Conservation (phyloP, 2,113 vertebrate species). For the Pandion haliaetus region DNA sequence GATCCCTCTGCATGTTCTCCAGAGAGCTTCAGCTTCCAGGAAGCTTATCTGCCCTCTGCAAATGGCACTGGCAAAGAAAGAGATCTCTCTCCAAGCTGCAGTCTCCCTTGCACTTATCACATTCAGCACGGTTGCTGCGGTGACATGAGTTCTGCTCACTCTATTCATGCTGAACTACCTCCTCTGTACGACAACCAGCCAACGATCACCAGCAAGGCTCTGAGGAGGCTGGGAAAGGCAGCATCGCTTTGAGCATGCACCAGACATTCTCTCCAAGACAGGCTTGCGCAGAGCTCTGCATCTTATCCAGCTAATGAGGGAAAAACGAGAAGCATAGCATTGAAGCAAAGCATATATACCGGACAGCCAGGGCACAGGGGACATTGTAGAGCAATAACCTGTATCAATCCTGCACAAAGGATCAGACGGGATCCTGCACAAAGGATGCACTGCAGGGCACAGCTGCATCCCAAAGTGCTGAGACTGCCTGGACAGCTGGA, state of each 20-base stretch:
- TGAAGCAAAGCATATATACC: fast-evolving
- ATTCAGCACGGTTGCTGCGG: not conserved
- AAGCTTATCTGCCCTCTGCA: not conserved
- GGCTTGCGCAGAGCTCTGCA: not conserved
- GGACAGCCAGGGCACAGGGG: not conserved
- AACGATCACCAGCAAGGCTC: not conserved
- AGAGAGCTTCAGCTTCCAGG: not conserved
- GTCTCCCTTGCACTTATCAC: not conserved
- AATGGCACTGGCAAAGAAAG: not conserved
- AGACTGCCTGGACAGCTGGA: fast-evolving
- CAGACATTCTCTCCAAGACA: not conserved
- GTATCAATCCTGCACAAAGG: not conserved
- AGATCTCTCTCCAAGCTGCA: not conserved
- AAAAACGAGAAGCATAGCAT: not conserved
- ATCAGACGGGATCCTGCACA: not conserved
- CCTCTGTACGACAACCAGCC: not conserved
- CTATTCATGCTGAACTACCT: not conserved
- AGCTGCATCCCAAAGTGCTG: not conserved
- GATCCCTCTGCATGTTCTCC: not conserved
- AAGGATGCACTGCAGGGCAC: not conserved
- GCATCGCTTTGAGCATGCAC: not conserved
- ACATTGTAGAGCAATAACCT: not conserved
- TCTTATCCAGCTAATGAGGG: not conserved
- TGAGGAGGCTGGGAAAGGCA: not conserved
- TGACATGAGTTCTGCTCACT: not conserved